Percentiles rank a stretch among this genome's conserved stretches.
phyloP scores from a whole-genome alignment of 64 coral and sea anemone species.

The Actinia equina region DNA sequence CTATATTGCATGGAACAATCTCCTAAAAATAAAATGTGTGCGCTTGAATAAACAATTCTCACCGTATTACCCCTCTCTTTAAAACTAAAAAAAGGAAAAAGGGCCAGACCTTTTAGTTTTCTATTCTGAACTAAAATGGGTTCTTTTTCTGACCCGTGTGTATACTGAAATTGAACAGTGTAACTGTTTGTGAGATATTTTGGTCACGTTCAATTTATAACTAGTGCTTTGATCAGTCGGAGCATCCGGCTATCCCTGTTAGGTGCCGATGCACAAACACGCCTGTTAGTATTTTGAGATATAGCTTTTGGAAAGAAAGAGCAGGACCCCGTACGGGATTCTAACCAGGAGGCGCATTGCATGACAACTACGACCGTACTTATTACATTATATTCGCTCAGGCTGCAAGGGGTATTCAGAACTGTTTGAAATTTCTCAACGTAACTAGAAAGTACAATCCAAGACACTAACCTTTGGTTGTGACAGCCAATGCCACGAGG shows the following conservation, averaged over 20 bases:
- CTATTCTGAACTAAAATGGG: background rate
- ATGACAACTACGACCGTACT: background rate
- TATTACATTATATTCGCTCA: background rate
- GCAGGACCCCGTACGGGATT: background rate
- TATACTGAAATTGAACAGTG: background rate
- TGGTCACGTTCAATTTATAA: background rate
- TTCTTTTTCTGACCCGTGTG: background rate
- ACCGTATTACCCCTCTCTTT: background rate
- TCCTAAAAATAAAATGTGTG: background rate
- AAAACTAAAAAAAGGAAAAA: background rate
- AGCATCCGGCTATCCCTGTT: slow-evolving; percentile 3
- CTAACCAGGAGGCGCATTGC: background rate
- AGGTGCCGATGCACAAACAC: slow-evolving; percentile 6
- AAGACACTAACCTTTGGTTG: background rate
- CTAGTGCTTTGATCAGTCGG: slow-evolving; percentile 8
- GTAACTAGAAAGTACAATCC: background rate
- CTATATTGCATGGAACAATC: background rate
- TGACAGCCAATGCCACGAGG: background rate
- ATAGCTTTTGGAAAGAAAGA: background rate
- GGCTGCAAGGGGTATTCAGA: background rate
- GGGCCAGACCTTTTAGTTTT: background rate
- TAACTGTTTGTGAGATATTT: background rate
- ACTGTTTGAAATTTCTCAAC: background rate
- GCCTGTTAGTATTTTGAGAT: background rate
- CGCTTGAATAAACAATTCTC: background rate